Evolutionary conservation across 2,888 invertebrate genomes (phyloP), one percentile per base, ranked within the genome.

Genomic region (Trissonchulus latispiculum): DNA sequence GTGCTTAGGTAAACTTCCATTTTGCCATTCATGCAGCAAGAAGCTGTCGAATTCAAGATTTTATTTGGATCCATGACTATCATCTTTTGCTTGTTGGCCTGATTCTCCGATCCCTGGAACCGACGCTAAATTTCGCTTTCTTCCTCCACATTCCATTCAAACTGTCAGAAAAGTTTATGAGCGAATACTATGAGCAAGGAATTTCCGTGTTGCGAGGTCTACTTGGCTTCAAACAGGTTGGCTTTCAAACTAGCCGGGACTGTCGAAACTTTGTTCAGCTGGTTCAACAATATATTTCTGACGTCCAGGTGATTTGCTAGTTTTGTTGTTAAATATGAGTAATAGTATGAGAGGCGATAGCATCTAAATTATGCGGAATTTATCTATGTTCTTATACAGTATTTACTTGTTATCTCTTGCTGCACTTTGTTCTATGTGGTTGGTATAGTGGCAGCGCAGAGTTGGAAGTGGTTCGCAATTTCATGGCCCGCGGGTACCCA

Each of bases 111-210:
- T 91, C 92, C 85, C 83, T 84, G 75, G 82, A 81, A 69, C 76
- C 76, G 15, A 61, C 68, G 35, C 35, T 75, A 61, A 67, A 75
- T 36, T 85, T 94, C 77, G 93, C 92, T 36, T 95, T 95, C 86
- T 95, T 95, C 85, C 87, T 95, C 75, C 95, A 95, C 85, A 95
- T 95, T 80, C 95, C 95, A 0, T 95, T 95, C 84, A 93, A 93
- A 23, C 90, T 93, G 23, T 94, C 93, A 91, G 94, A 94, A 81
- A 92, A 93, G 77, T 90, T 94, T 80, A 80, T 82, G 76, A 77
- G 77, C 23, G 77, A 80, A 59, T 82, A 64, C 33, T 69, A 8
- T n/a, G 93, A 93, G 0, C 92, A 93, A 91, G 90, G 91, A n/a
- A 93, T 93, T 84, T 93, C 93, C 85, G 90, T 95, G 73, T 87